These are phyloP conservation scores for Halichondria panicea DNA, from an alignment of 37 sponge, comb jelly and placozoan genomes.

Conservation along the genomic window DNA sequence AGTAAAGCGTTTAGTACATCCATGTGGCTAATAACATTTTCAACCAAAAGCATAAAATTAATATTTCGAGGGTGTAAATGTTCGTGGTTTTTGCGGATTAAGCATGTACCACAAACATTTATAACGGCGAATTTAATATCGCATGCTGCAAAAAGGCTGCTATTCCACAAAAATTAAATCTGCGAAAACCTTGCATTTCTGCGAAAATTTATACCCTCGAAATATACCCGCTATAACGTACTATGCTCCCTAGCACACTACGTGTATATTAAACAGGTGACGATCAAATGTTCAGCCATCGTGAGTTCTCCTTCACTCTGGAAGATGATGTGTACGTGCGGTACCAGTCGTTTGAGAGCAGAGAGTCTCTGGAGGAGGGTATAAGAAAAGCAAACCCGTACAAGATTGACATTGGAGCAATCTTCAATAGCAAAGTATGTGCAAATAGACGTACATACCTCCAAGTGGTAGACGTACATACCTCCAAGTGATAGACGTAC, in stretches of 20 bases:
- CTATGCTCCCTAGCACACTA: background rate
- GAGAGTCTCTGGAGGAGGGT: slow-evolving; percentile 76
- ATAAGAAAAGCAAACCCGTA: slow-evolving; percentile 72
- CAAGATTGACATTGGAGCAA: slow-evolving; percentile 99
- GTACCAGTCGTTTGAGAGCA: slow-evolving; percentile 88
- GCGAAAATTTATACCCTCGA: background rate
- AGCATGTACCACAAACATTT: no score
- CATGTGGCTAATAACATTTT: no score
- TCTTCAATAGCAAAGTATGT: slow-evolving; percentile 75
- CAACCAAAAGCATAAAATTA: no score
- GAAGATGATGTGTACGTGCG: slow-evolving; percentile 95
- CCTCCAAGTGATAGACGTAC: no score
- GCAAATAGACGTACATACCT: background rate
- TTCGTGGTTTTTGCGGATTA: no score
- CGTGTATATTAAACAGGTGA: slow-evolving; percentile 13
- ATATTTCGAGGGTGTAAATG: no score
- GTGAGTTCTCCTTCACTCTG: slow-evolving; percentile 97
- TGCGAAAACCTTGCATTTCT: no score
- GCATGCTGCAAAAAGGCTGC: no score
- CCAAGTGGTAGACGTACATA: background rate
- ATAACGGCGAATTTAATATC: no score
- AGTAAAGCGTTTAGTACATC: no score
- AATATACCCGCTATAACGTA: background rate
- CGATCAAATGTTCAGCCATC: slow-evolving; percentile 65
- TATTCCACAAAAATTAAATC: no score